Conservation (phyloP, 2,888 invertebrate species). For the Saturnia japonica region DNA sequence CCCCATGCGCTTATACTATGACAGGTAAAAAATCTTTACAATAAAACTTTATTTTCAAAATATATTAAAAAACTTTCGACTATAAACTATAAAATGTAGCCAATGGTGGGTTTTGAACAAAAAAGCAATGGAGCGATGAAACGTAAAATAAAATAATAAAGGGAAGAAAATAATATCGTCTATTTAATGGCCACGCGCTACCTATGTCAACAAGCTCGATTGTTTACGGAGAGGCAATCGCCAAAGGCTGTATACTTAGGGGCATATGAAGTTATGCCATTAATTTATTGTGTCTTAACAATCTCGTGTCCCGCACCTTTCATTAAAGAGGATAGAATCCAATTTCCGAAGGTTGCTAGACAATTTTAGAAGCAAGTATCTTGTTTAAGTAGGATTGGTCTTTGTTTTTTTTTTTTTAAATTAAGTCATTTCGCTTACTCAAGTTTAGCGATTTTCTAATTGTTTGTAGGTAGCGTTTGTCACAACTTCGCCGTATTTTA, state of each 20-base stretch:
- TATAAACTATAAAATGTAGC: no score
- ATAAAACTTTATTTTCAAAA: no score
- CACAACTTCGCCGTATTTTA: no score
- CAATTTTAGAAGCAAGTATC: neutral
- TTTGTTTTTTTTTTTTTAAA: neutral
- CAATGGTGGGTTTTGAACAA: no score
- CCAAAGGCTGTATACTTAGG: constrained; percentile 12
- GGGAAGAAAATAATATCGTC: neutral
- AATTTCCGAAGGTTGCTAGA: neutral
- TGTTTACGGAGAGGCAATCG: constrained; percentile 17
- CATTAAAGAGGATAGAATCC: neutral
- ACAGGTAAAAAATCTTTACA: no score
- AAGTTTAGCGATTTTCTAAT: no score
- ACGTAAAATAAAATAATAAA: neutral
- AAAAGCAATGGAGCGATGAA: no score
- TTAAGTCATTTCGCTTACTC: no score
- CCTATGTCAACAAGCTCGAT: constrained; percentile 16
- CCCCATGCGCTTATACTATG: no score
- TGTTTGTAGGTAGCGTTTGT: no score
- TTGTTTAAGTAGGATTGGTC: neutral
- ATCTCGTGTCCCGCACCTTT: neutral
- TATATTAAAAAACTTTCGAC: no score
- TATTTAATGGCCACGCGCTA: neutral
- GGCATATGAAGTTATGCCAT: constrained; percentile 5
- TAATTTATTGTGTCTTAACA: neutral